These are phyloP conservation scores for Crotalus tigris DNA, from an alignment of 2,113 vertebrate species.

Conservation along the genomic window DNA sequence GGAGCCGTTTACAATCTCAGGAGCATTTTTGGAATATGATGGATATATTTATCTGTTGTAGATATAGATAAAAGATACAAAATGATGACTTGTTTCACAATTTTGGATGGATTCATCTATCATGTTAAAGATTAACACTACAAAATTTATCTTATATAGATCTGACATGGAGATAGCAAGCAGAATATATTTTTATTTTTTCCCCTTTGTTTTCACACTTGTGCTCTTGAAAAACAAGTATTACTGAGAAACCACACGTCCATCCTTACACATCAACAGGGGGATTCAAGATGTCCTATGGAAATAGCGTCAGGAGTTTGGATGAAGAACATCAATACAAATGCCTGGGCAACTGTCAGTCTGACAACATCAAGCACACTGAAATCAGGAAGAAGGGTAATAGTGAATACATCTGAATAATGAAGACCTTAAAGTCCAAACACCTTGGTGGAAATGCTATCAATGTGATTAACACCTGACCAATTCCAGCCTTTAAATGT, in stretches of 20 bases:
- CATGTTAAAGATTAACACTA: background rate
- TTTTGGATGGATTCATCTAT: background rate
- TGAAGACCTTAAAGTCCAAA: no score
- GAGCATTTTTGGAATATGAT: background rate
- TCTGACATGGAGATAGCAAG: background rate
- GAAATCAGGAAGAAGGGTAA: no score
- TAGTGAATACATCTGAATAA: no score
- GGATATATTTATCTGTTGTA: background rate
- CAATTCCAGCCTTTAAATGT: no score
- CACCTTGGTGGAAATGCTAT: no score
- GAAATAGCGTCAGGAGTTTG: background rate
- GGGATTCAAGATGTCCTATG: background rate
- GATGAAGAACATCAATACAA: background rate
- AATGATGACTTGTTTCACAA: background rate
- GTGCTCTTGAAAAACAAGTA: background rate
- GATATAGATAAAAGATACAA: background rate
- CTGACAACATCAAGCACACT: background rate
- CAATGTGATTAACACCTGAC: no score
- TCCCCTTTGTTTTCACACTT: background rate
- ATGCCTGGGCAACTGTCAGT: background rate
- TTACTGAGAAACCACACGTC: background rate
- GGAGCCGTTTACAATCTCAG: background rate
- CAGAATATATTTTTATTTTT: background rate
- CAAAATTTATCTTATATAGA: background rate
- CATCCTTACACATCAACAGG: background rate